A percentile compares a stretch with the other conserved stretches of the same genome.
These are phyloP conservation scores for Palaemon carinicauda DNA, from an alignment of 1,140 invertebrate species.

Conservation along the genomic window DNA sequence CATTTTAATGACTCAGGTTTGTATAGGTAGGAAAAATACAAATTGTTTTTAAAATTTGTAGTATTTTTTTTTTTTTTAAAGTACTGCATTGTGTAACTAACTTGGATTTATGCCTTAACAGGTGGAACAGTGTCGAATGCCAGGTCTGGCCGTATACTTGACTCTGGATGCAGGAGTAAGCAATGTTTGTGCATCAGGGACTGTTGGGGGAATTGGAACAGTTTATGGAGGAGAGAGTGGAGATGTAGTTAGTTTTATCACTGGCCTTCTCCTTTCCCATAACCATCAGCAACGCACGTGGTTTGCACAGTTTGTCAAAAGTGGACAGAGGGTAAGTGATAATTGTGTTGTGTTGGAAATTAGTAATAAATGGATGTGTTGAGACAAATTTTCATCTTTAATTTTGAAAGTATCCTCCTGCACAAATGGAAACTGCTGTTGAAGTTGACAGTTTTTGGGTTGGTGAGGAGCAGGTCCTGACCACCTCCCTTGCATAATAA, in stretches of 20 bases:
- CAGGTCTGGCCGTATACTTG: conserved; percentile 82
- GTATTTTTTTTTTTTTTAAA: too few relatives aligned
- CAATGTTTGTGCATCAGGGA: conserved; percentile 55
- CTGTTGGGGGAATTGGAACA: conserved; percentile 47
- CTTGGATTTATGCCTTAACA: conserved; percentile 64
- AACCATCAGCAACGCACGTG: conserved; percentile 89
- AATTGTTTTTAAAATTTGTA: too few relatives aligned
- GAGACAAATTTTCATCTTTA: not conserved
- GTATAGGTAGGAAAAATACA: too few relatives aligned
- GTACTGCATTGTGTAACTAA: not conserved
- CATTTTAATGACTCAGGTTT: too few relatives aligned
- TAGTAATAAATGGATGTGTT: too few relatives aligned
- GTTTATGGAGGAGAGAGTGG: conserved; percentile 62
- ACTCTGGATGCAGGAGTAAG: conserved; percentile 70
- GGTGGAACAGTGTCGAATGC: conserved; percentile 83
- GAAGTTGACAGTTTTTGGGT: too few relatives aligned
- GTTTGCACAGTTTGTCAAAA: conserved; percentile 91
- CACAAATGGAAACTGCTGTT: too few relatives aligned
- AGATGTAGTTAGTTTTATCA: conserved; percentile 84
- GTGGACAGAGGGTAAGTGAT: conserved; percentile 80
- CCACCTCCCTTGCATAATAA: too few relatives aligned
- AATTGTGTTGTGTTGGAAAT: too few relatives aligned
- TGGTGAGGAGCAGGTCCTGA: too few relatives aligned
- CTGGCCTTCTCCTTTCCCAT: conserved; percentile 87
- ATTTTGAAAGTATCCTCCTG: not conserved